Base-by-base conservation (phyloP, 2,113 vertebrate genomes). In the Coregonus clupeaformis region DNA sequence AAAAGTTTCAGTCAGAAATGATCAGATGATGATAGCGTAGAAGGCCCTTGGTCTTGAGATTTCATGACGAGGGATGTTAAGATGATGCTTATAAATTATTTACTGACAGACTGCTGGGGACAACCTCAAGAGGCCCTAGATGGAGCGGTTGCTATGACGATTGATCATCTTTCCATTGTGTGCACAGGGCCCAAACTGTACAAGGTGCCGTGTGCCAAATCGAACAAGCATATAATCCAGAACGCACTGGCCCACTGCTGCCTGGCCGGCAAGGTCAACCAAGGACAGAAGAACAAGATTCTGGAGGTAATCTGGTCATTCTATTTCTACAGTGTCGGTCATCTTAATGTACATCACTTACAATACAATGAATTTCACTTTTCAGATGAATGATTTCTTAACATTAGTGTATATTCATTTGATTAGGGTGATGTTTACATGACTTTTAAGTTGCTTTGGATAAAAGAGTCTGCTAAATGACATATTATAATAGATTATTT, bases 161-260 rank as follows among this genome's bases (percentile, higher is more conserved):
- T 82, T 69, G 65, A 12, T 62, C 55, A 25, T 57, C 57, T 42
- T 22, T 62, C 66, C 59, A 4, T 27, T 30, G 22, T 42, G 27
- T 14, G 1, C 68, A 70, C 73, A 99, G 98, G 98, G 91, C 98
- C 98, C 76, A 98, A 96, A 91, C 93, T 99, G 68, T 99, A 97
- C 91, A 98, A 97, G 88, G 98, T 98, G 88, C 98, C 97, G 52
- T 98, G 98, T 87, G 97, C 97, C 86, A 99, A 99, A 91, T 99
- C 97, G 57, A 99, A 99, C 88, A 99, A 99, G 78, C 96, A 99
- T 79, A 99, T 99, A 27, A 97, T 99, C 87, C 97, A 99, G 77
- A 99, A 99, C 70, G 98, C 97, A 0, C 85, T 99, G 82, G 92
- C 97, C 65, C 95, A 99, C 87, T 99, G 98, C 92, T 99, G 98